Percentiles rank a stretch among this genome's conserved stretches.
Conservation (phyloP, 2,888 invertebrate genomes). For the Andrena praecox region DNA sequence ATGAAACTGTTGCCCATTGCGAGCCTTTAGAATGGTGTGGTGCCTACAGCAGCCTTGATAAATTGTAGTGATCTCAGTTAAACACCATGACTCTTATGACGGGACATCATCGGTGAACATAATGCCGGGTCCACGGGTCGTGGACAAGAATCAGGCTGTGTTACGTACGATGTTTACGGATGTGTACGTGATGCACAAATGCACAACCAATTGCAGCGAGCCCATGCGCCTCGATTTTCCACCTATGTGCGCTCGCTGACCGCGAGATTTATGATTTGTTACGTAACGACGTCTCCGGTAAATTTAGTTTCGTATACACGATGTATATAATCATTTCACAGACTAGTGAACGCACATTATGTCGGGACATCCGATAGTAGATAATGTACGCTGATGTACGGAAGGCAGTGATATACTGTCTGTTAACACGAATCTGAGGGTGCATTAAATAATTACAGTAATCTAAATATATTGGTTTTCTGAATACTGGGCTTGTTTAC, state of each 20-base stretch:
- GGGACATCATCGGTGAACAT: constrained; percentile 58
- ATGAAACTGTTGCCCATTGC: constrained; percentile 36
- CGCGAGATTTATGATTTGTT: constrained; percentile 68
- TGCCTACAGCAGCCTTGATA: constrained; percentile 53
- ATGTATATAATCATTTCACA: constrained; percentile 62
- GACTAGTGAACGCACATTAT: constrained; percentile 64
- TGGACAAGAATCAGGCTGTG: constrained; percentile 11
- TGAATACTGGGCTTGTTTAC: not conserved
- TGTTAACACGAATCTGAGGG: constrained; percentile 71
- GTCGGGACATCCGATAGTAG: constrained; percentile 64
- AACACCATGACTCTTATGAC: constrained; percentile 66
- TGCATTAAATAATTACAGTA: constrained; percentile 43
- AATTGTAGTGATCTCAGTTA: constrained; percentile 66
- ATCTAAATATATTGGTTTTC: constrained; percentile 10
- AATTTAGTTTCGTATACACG: constrained; percentile 51
- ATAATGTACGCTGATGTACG: constrained; percentile 54
- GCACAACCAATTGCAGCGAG: constrained; percentile 33
- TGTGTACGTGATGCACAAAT: constrained; percentile 13
- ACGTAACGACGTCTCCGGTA: constrained; percentile 59
- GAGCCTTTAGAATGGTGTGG: constrained; percentile 37
- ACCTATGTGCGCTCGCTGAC: constrained; percentile 46
- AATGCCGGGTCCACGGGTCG: constrained; percentile 27
- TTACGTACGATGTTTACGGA: constrained; percentile 30
- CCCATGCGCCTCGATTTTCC: constrained; percentile 54
- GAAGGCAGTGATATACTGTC: constrained; percentile 57